These are phyloP conservation scores for Mesocricetus auratus DNA, from an alignment of 2,113 vertebrate genomes.

Conservation along the genomic window DNA sequence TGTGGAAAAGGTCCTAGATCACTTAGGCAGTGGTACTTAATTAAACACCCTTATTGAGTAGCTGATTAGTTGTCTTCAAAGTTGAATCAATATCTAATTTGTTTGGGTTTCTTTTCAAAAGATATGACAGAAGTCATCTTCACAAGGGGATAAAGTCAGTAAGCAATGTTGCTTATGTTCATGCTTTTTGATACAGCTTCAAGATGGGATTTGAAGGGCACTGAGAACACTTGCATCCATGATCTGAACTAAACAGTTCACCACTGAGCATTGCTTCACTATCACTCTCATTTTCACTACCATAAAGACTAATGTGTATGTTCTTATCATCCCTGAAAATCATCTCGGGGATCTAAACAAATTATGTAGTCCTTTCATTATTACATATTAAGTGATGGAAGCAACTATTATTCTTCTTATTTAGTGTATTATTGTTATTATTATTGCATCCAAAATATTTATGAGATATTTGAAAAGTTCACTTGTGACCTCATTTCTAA, in stretches of 20 bases:
- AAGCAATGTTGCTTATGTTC: not conserved
- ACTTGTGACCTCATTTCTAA: conserved; percentile 13
- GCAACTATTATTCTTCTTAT: conserved; percentile 32
- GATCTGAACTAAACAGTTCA: conserved; percentile 38
- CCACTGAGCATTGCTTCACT: not conserved
- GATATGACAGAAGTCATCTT: not conserved
- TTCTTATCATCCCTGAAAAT: conserved; percentile 35
- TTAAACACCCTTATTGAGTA: conserved; percentile 2
- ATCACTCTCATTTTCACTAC: not conserved
- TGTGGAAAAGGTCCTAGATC: not conserved
- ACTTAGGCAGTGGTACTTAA: not conserved
- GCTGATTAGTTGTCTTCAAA: not conserved
- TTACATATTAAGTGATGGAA: conserved; percentile 40
- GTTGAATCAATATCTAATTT: not conserved
- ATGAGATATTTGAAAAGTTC: conserved; percentile 40
- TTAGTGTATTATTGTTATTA: conserved; percentile 18
- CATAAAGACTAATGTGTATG: not conserved
- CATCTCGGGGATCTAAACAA: conserved; percentile 28
- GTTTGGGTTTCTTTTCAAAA: conserved; percentile 44
- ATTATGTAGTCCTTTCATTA: not conserved
- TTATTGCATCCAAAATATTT: conserved; percentile 21
- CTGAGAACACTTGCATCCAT: not conserved
- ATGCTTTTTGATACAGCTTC: not conserved
- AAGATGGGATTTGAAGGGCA: conserved; percentile 21
- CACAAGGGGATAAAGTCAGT: conserved; percentile 39